These are phyloP conservation scores for Botia kubotai DNA, from an alignment of 2,797 vertebrate genomes.

Conservation along the genomic window DNA sequence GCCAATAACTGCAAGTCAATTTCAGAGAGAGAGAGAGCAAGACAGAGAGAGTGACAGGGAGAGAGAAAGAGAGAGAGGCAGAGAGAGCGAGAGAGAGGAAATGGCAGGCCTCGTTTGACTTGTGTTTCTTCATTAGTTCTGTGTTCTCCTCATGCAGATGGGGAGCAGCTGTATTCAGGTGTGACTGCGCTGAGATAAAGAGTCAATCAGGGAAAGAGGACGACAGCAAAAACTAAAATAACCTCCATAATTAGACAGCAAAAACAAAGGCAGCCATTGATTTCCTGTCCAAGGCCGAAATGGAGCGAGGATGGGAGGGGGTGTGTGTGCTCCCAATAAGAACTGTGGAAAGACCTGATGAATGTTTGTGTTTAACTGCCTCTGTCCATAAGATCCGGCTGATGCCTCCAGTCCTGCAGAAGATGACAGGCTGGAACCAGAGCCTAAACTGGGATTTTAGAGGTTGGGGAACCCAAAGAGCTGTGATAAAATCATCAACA, in stretches of 20 bases:
- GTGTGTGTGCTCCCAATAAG: not conserved
- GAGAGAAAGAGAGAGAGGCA: not conserved
- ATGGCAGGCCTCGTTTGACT: conserved; percentile 53
- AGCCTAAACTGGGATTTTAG: not conserved
- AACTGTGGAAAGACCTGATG: not conserved
- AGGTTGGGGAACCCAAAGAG: no score
- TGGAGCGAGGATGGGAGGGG: conserved; percentile 1
- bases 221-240: conserved; percentile 24
- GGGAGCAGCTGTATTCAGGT: conserved; percentile 12
- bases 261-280: conserved; percentile 23
- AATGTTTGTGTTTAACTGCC: not conserved
- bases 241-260: conserved; percentile 30
- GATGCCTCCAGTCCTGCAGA: no score
- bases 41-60: not conserved
- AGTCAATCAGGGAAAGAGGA: conserved; percentile 22
- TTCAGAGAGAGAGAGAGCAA: not conserved
- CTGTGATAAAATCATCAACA: no score
- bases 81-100: conserved; percentile 16
- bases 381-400: no score
- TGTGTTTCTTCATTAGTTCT: conserved; percentile 67
- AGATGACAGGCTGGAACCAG: not conserved
- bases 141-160: conserved; percentile 47
- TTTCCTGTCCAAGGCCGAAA: conserved; percentile 5
- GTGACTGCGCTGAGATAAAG: conserved; percentile 36
- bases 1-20: not conserved